phyloP scores from a whole-genome alignment of 37 sponge, comb jelly and placozoan species.

The Theonella swinhoei region DNA sequence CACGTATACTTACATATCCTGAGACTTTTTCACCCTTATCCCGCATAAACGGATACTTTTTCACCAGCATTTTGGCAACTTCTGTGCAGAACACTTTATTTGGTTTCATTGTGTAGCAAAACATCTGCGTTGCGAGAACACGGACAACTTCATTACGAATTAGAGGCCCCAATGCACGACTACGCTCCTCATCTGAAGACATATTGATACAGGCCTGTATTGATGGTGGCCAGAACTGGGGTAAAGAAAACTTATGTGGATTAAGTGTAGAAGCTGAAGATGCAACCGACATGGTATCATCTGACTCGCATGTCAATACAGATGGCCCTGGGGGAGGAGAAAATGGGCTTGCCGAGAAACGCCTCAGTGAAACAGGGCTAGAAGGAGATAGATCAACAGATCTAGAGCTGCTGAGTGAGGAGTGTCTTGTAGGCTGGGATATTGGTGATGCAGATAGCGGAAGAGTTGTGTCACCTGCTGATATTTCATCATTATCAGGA shows the following conservation, averaged over 20 bases:
- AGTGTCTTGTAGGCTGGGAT: too few species aligned
- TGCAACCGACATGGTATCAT: constrained; percentile 16
- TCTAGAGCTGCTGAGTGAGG: too few species aligned
- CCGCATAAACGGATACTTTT: constrained; percentile 34
- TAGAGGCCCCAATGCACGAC: background rate
- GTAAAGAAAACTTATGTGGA: constrained; percentile 18
- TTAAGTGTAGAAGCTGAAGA: constrained; percentile 23
- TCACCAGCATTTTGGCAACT: constrained; percentile 46
- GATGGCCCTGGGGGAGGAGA: background rate
- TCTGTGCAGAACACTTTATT: constrained; percentile 11
- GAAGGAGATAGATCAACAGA: too few species aligned
- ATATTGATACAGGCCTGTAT: constrained; percentile 7
- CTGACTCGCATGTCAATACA: constrained; percentile 19
- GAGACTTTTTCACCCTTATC: constrained; percentile 34
- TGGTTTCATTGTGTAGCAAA: constrained; percentile 24
- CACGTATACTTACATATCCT: constrained; percentile 43
- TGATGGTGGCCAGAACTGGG: constrained; percentile 24
- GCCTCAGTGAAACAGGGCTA: background rate
- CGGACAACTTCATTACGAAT: constrained; percentile 29
- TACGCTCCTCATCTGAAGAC: background rate
- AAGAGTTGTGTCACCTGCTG: too few species aligned
- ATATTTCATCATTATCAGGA: too few species aligned
- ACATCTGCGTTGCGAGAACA: constrained; percentile 32
- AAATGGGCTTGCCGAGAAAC: background rate
- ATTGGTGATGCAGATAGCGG: too few species aligned